Percentiles rank a stretch among this genome's conserved stretches.
phyloP scores from a whole-genome alignment of 2,888 invertebrate species.

The Mechanitis mazaeus region DNA sequence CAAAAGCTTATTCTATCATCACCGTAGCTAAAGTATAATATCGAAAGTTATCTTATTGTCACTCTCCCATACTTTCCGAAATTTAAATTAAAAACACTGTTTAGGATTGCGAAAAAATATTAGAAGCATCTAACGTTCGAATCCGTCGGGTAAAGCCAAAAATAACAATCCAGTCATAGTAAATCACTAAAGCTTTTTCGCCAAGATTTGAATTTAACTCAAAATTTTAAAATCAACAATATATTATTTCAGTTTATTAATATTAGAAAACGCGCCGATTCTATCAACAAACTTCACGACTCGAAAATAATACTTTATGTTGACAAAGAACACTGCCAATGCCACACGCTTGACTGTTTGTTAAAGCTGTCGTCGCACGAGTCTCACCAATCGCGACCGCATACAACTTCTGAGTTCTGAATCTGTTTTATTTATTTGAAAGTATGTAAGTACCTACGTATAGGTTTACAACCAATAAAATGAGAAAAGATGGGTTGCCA shows the following conservation, averaged over 20 bases:
- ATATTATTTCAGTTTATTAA: not conserved
- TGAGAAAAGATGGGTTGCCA: too few species aligned
- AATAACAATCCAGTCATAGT: slow-evolving; percentile 32
- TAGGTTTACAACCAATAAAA: too few species aligned
- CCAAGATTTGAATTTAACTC: slow-evolving; percentile 11
- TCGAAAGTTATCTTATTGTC: slow-evolving; percentile 5
- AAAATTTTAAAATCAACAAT: slow-evolving; percentile 2
- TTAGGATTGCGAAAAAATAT: slow-evolving; percentile 15
- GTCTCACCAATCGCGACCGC: too few species aligned
- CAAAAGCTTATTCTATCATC: slow-evolving; percentile 19
- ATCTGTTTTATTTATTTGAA: too few species aligned
- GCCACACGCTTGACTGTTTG: not conserved
- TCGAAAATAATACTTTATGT: not conserved
- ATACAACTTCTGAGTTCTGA: too few species aligned
- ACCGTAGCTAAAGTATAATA: not conserved
- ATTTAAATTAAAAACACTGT: slow-evolving; percentile 11
- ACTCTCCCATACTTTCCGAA: slow-evolving; percentile 15
- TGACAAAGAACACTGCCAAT: slow-evolving; percentile 1
- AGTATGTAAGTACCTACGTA: too few species aligned
- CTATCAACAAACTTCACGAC: not conserved
- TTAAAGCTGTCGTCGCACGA: too few species aligned
- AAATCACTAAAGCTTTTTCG: slow-evolving; percentile 24
- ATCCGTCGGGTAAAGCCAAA: slow-evolving; percentile 31
- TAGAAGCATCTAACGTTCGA: slow-evolving; percentile 14
- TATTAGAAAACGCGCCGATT: not conserved